phyloP scores from a whole-genome alignment of 2,113 vertebrate species.

The Ammodytes marinus region DNA sequence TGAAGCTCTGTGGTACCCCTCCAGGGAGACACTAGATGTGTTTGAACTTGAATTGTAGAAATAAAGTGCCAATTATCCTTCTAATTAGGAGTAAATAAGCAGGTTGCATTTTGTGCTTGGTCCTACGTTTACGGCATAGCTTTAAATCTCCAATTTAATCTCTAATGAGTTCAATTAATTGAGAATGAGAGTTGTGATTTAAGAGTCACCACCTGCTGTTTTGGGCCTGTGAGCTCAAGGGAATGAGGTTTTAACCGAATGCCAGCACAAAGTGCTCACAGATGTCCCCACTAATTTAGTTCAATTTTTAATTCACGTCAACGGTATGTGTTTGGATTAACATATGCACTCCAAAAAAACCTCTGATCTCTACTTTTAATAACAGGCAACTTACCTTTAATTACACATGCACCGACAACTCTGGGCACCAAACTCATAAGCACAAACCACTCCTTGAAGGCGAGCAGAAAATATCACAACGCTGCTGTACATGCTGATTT shows the following conservation, averaged over 20 bases:
- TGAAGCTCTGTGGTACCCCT: slow-evolving; percentile 64
- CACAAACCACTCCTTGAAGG: slow-evolving; percentile 2
- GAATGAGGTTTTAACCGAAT: slow-evolving; percentile 50
- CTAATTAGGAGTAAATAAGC: slow-evolving; percentile 79
- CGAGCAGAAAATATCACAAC: background rate
- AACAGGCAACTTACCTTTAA: slow-evolving; percentile 27
- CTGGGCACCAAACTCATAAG: background rate
- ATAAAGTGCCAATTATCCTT: slow-evolving; percentile 81
- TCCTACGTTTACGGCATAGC: slow-evolving; percentile 71
- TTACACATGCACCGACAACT: slow-evolving; percentile 1
- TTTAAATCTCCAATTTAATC: slow-evolving; percentile 75
- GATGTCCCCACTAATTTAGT: background rate
- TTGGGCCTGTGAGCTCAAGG: slow-evolving; percentile 25
- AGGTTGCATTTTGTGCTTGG: slow-evolving; percentile 65
- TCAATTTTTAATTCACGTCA: slow-evolving; percentile 25
- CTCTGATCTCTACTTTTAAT: slow-evolving; percentile 16
- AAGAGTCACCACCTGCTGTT: slow-evolving; percentile 52
- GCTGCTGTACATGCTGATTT: background rate
- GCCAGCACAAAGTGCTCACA: slow-evolving; percentile 25
- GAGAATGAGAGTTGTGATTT: slow-evolving; percentile 69
- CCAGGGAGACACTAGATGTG: slow-evolving; percentile 58
- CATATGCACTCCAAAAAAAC: slow-evolving; percentile 14
- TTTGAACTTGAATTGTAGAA: slow-evolving; percentile 73
- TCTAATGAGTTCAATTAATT: slow-evolving; percentile 79
- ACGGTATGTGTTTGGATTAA: slow-evolving; percentile 12